These are phyloP conservation scores for Zapus hudsonius DNA, from an alignment of 2,113 vertebrate species.

Conservation along the genomic window DNA sequence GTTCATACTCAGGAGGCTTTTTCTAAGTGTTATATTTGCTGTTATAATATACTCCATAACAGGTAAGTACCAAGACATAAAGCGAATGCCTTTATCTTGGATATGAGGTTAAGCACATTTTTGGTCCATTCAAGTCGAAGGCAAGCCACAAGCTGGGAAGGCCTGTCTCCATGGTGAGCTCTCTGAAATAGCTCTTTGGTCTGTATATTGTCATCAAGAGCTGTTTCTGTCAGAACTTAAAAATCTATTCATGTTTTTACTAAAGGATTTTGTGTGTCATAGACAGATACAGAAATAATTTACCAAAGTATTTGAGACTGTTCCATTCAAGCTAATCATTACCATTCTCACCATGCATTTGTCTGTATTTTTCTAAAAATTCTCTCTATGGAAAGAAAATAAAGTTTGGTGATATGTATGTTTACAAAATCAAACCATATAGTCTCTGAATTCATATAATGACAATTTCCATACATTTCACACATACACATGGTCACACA, in stretches of 20 bases:
- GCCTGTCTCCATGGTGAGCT: neutral
- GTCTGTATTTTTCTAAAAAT: neutral
- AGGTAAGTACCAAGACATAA: slow-evolving; percentile 76
- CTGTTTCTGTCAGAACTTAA: neutral
- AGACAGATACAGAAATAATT: neutral
- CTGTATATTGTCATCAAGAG: neutral
- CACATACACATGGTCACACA: neutral
- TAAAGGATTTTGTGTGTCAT: neutral
- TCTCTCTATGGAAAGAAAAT: neutral
- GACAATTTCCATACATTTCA: neutral
- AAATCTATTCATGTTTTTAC: neutral
- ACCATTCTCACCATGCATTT: too few species aligned
- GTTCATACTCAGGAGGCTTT: slow-evolving; percentile 71
- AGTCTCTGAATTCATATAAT: neutral
- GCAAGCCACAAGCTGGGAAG: neutral
- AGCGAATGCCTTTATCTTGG: neutral
- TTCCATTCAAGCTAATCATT: too few species aligned
- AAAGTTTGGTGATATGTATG: neutral
- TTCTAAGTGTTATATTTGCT: neutral
- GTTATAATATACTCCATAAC: neutral
- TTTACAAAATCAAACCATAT: neutral
- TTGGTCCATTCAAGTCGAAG: neutral
- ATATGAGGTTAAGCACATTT: neutral
- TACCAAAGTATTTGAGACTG: neutral
- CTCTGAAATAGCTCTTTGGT: too few species aligned